Evolutionary conservation across 1,140 invertebrate species (phyloP).

Genomic region (Pararge aegeria): DNA sequence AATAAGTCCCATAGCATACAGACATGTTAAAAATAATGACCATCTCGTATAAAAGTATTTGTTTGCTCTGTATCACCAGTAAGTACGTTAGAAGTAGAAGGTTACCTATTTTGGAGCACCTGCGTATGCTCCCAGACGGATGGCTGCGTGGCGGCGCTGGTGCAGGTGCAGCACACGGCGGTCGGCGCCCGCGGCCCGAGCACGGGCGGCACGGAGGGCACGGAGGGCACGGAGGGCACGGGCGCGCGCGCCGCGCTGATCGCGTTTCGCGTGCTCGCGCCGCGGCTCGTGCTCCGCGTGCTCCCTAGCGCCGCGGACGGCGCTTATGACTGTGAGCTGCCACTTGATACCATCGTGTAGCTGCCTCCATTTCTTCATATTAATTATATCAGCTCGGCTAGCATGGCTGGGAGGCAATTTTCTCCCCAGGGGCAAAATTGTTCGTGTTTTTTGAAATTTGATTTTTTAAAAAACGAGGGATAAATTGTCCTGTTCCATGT

Average conservation of each 20-base stretch:
- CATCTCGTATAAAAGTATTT: too few relatives aligned
- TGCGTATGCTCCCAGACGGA: slow-evolving; percentile 30
- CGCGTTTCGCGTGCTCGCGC: slow-evolving; percentile 47
- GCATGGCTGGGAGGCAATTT: too few relatives aligned
- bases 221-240: too few relatives aligned
- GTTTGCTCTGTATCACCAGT: too few relatives aligned
- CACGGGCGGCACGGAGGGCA: slow-evolving; percentile 15
- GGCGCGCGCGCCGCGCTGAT: slow-evolving; percentile 42
- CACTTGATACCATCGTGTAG: neutral
- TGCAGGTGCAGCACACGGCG: slow-evolving; percentile 27
- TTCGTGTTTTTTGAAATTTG: too few relatives aligned
- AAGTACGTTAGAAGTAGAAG: too few relatives aligned
- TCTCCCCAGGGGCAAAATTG: too few relatives aligned
- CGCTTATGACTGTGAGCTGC: slow-evolving; percentile 20
- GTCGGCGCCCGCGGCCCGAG: slow-evolving; percentile 13
- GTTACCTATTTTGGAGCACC: too few relatives aligned
- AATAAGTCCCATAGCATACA: too few relatives aligned
- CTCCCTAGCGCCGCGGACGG: slow-evolving; percentile 33
- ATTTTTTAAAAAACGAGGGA: too few relatives aligned
- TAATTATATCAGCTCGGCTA: neutral
- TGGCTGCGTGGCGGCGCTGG: slow-evolving; percentile 40
- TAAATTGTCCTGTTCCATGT: too few relatives aligned
- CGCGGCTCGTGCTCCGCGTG: slow-evolving; percentile 37
- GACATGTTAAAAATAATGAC: too few relatives aligned
- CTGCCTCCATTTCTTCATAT: neutral